Evolutionary conservation across 92 coral and sea anemone genomes (phyloP).

Genomic region (Porites cylindrica): DNA sequence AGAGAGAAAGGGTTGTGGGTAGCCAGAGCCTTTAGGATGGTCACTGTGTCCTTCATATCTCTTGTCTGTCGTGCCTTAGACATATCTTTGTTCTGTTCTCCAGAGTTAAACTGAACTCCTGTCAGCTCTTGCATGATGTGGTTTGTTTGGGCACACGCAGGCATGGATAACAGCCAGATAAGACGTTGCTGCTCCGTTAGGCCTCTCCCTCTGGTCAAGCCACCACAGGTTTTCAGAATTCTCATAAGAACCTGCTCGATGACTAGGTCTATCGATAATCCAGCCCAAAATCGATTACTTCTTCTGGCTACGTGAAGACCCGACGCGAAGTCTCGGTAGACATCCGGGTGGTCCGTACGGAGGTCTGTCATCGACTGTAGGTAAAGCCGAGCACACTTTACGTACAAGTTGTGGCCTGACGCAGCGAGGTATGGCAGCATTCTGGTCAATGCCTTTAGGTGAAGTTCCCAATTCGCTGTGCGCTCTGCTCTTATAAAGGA

Average conservation of each 20-base stretch:
- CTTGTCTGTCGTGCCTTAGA: slow-evolving; percentile 11
- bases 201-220: slow-evolving; percentile 68
- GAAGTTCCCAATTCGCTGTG: too few species aligned
- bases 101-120: too few species aligned
- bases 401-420: slow-evolving; percentile 24
- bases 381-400: slow-evolving; percentile 32
- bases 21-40: slow-evolving; percentile 12
- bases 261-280: slow-evolving; percentile 52
- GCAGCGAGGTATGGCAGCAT: slow-evolving; percentile 53
- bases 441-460: too few species aligned
- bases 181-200: slow-evolving; percentile 50
- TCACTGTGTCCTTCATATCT: slow-evolving; percentile 42
- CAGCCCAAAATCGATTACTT: slow-evolving; percentile 68
- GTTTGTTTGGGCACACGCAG: slow-evolving; percentile 41
- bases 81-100: slow-evolving; percentile 57
- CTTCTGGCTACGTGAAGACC: slow-evolving; percentile 57
- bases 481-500: too few species aligned
- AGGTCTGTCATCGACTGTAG: slow-evolving; percentile 14
- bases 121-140: slow-evolving; percentile 38
- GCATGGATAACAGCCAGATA: slow-evolving; percentile 51
- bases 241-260: too few species aligned
- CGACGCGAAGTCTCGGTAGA: slow-evolving; percentile 28
- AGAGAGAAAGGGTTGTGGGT: too few species aligned
- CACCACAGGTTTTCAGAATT: slow-evolving; percentile 62
- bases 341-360: slow-evolving; percentile 30